Evolutionary conservation across 2,888 invertebrate species (phyloP).

Genomic region (Sympetrum striolatum): DNA sequence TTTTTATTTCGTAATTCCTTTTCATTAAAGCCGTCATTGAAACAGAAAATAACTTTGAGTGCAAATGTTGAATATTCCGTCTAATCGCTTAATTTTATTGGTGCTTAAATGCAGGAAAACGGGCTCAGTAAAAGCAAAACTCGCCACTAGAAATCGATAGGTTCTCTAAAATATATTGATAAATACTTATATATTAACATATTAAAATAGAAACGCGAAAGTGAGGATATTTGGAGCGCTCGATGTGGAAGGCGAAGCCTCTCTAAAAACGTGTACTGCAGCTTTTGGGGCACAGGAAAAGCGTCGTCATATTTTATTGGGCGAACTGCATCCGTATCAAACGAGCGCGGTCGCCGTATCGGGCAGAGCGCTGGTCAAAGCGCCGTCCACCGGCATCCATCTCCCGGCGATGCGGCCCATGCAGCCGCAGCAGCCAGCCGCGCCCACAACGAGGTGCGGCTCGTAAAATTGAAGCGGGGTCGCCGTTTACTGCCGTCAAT

Average conservation of each 20-base stretch:
- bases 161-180: too few species aligned
- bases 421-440: background rate
- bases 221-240: background rate
- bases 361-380: background rate
- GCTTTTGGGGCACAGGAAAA: background rate
- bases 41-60: too few species aligned
- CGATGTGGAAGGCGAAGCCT: background rate
- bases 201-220: background rate
- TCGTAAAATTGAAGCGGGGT: background rate
- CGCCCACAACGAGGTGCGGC: background rate
- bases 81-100: too few species aligned
- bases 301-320: background rate
- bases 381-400: background rate
- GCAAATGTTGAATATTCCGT: too few species aligned
- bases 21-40: too few species aligned
- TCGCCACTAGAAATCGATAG: too few species aligned
- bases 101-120: too few species aligned
- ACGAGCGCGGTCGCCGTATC: background rate
- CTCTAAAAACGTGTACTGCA: too few species aligned
- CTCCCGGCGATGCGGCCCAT: background rate
- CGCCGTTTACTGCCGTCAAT: background rate
- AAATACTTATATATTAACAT: too few species aligned
- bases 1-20: too few species aligned
- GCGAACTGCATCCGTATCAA: background rate
- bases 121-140: too few species aligned